Percentiles rank a stretch among this genome's conserved stretches.
Conservation (phyloP, 2,888 invertebrate species). For the Leptura quadrifasciata region DNA sequence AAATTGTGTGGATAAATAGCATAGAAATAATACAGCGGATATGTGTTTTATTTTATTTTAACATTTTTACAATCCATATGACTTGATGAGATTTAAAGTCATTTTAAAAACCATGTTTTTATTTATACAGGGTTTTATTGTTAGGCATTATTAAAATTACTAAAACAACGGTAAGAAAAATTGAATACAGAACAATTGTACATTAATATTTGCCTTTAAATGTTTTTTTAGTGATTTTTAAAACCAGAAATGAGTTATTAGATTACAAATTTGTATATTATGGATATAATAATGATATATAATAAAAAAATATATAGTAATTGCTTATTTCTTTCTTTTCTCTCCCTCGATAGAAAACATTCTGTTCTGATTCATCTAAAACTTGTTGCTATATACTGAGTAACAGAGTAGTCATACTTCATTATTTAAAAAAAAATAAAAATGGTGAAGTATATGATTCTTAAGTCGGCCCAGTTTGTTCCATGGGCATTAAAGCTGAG, state of each 20-base stretch:
- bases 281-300: conserved; percentile 43
- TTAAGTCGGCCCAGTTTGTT: too few relatives aligned
- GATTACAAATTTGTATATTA: conserved; percentile 53
- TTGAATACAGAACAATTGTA: background rate
- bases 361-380: too few relatives aligned
- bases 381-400: too few relatives aligned
- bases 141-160: background rate
- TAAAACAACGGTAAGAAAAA: background rate
- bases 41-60: conserved; percentile 8
- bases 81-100: background rate
- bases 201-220: background rate
- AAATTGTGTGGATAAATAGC: conserved; percentile 10
- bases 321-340: background rate
- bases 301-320: conserved; percentile 48
- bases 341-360: too few relatives aligned
- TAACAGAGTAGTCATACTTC: too few relatives aligned
- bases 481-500: too few relatives aligned
- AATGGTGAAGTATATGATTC: too few relatives aligned
- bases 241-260: conserved; percentile 36
- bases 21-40: conserved; percentile 2
- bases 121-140: conserved; percentile 26
- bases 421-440: too few relatives aligned
- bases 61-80: background rate
- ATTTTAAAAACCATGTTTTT: background rate
- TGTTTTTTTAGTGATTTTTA: conserved; percentile 4